These are phyloP conservation scores for Acestrorhynchus altus DNA, from an alignment of 2,797 vertebrate species.

Conservation along the genomic window DNA sequence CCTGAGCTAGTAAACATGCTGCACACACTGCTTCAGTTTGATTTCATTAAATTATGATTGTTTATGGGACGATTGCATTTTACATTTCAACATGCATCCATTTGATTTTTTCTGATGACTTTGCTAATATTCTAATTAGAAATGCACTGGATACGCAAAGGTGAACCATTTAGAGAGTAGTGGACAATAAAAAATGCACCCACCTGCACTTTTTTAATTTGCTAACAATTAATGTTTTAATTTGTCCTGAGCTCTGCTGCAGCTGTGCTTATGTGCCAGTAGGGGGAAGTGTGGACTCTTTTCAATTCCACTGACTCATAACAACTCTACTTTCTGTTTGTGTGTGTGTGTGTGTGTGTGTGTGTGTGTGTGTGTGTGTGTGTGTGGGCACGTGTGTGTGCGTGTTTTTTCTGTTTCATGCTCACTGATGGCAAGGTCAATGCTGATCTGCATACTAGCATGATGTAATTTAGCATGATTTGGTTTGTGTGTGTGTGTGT, in stretches of 20 bases:
- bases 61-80: no score
- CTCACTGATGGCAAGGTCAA: background rate
- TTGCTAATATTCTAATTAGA: no score
- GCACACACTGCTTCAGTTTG: no score
- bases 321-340: background rate
- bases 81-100: no score
- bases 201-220: no score
- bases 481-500: background rate
- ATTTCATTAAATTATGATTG: no score
- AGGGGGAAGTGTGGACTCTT: slow-evolving; percentile 21
- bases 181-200: no score
- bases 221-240: no score
- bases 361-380: slow-evolving; percentile 23
- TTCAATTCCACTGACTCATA: background rate
- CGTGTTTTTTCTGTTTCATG: background rate
- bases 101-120: no score
- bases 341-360: background rate
- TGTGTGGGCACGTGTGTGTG: slow-evolving; percentile 24
- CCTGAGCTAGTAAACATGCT: no score
- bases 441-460: background rate
- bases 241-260: background rate
- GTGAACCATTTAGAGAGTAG: no score
- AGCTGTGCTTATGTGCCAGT: background rate
- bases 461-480: background rate
- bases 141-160: no score